phyloP scores from a whole-genome alignment of 37 sponge, comb jelly and placozoan species.

The Mnemiopsis leidyi region DNA sequence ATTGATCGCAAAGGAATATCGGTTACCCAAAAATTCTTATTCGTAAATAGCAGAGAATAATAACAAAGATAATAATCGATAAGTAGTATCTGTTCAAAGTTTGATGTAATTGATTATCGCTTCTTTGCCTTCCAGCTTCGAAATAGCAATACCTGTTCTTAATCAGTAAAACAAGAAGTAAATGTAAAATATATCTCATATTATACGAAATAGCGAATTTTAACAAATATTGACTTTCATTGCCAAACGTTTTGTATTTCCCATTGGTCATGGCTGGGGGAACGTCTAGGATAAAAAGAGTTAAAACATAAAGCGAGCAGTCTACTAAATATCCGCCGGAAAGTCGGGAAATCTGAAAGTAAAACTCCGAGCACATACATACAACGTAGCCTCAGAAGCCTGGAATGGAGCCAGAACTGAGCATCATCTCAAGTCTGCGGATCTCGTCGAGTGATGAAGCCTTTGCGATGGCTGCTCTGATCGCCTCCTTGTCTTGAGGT shows the following conservation, averaged over 20 bases:
- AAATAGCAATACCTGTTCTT: not conserved
- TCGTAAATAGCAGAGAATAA: too few species aligned
- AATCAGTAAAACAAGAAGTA: conserved; percentile 11
- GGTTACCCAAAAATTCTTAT: too few species aligned
- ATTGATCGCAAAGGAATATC: too few species aligned
- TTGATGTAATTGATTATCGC: not conserved
- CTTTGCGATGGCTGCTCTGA: conserved; percentile 86
- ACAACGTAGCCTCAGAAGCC: conserved; percentile 26
- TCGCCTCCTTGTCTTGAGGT: conserved; percentile 15
- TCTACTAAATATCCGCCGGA: not conserved
- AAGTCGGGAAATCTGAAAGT: not conserved
- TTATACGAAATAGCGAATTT: not conserved
- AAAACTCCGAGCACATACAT: not conserved
- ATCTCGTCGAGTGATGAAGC: conserved; percentile 91
- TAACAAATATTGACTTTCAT: not conserved
- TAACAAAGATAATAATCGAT: too few species aligned
- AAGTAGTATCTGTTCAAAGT: not conserved
- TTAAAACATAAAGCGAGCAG: not conserved
- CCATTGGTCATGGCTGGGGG: not conserved
- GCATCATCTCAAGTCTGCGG: conserved; percentile 82
- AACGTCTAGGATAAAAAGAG: not conserved
- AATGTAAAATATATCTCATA: not conserved
- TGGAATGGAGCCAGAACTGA: conserved; percentile 66
- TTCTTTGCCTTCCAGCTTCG: not conserved
- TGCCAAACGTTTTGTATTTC: not conserved